Conservation (phyloP, 2,113 vertebrate species). For the Cyrtonyx montezumae region DNA sequence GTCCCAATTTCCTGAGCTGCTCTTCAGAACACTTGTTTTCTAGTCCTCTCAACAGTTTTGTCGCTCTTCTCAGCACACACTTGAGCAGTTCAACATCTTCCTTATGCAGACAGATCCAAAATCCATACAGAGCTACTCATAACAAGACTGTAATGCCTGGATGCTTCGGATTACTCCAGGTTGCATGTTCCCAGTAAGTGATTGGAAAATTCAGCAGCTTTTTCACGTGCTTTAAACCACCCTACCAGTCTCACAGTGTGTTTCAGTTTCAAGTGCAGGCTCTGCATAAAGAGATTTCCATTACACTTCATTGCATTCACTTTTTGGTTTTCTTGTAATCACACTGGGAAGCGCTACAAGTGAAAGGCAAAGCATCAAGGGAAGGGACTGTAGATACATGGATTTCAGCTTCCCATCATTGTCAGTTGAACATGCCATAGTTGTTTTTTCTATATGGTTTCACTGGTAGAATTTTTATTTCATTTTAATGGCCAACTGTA, state of each 20-base stretch:
- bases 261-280: background rate
- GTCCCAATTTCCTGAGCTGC: background rate
- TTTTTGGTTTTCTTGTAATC: background rate
- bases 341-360: background rate
- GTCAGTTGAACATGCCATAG: background rate
- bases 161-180: background rate
- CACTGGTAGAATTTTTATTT: background rate
- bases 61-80: background rate
- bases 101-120: background rate
- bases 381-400: background rate
- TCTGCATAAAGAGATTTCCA: background rate
- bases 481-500: background rate
- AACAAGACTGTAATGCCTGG: background rate
- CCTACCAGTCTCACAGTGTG: background rate
- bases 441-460: background rate
- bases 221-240: background rate
- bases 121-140: background rate
- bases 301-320: background rate
- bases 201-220: background rate
- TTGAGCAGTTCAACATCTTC: background rate
- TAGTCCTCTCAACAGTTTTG: background rate
- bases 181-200: background rate
- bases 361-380: background rate
- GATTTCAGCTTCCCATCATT: background rate
- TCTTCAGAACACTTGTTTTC: background rate